Conservation (phyloP, 2,888 invertebrate genomes). For the Acanthosepion pharaonis region DNA sequence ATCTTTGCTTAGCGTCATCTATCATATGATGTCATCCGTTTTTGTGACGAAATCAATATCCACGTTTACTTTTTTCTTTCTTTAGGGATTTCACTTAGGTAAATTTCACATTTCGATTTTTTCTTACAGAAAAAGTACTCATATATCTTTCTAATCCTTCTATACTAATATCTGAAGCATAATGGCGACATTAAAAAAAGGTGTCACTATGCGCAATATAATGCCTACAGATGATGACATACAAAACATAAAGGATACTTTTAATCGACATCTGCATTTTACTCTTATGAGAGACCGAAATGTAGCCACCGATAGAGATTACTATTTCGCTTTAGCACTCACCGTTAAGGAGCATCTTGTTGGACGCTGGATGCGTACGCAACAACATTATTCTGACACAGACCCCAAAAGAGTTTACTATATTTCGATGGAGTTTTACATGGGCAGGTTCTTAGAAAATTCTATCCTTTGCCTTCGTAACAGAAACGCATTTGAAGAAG, state of each 20-base stretch:
- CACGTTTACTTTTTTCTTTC: background rate
- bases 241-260: conserved; percentile 94
- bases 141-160: background rate
- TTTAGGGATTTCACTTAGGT: background rate
- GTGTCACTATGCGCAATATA: conserved; percentile 96
- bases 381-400: conserved; percentile 97
- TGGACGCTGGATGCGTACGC: conserved; percentile 98
- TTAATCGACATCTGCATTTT: conserved; percentile 98
- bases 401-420: conserved; percentile 82
- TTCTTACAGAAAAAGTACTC: background rate
- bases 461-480: background rate
- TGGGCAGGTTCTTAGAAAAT: conserved; percentile 35
- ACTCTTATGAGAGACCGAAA: conserved; percentile 98
- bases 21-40: background rate
- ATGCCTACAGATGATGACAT: conserved; percentile 94
- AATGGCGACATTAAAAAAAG: conserved; percentile 81
- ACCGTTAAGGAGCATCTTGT: conserved; percentile 97
- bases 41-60: background rate
- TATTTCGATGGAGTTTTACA: conserved; percentile 37
- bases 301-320: conserved; percentile 95
- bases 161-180: background rate
- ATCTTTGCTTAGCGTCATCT: no score
- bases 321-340: conserved; percentile 96
- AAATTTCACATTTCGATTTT: background rate
- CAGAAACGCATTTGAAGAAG: background rate